Evolutionary conservation across 2,797 vertebrate species (phyloP), one percentile per base, ranked within the genome.

Genomic region (Oryzias sinensis): DNA sequence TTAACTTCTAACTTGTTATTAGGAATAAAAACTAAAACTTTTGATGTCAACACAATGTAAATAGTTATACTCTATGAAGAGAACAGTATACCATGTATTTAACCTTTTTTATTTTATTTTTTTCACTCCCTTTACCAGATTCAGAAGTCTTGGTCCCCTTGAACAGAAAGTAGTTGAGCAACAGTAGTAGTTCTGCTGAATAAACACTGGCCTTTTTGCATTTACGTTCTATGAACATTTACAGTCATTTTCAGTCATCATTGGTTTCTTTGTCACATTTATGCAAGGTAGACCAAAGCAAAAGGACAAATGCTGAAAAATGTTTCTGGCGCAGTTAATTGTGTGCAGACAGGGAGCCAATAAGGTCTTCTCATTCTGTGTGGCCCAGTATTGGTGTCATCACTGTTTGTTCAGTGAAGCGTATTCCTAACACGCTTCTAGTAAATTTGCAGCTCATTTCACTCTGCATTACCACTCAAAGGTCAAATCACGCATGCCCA

Each of bases 391-490:
- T 16, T 50, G 42, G 50, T 59, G 53, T 78, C 52, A 70, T 56
- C 29, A 33, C 18, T 68, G 58, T 65, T 76, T 85, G 60, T 37
- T 51, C 60, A 55, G 59, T 62, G 41, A 64, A 72, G 59, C 51
- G 11, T 72, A 64, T 65, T 77, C 62, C 45, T 24, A 45, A 41
- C 72, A 74, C 6, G 11, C 65, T 53, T 62, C 62, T 57, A 60
- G 49, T 79, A 72, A 80, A 79, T 53, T 68, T 5, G 51, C 68
- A 69, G 57, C 63, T 84, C 75, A 74, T 86, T 86, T 84, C 76
- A 71, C 14, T 68, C 67, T 54, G 74, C 66, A 72, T 79, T 79
- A 81, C 57, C 56, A 69, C 59, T 59, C 63, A 83, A 87, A 87
- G 81, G 84, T 86, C 81, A 74, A 56, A 75, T 47, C 59, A 33